These are phyloP conservation scores for Cremastinae sp. DNA, from an alignment of 2,888 invertebrate genomes.

Conservation along the genomic window DNA sequence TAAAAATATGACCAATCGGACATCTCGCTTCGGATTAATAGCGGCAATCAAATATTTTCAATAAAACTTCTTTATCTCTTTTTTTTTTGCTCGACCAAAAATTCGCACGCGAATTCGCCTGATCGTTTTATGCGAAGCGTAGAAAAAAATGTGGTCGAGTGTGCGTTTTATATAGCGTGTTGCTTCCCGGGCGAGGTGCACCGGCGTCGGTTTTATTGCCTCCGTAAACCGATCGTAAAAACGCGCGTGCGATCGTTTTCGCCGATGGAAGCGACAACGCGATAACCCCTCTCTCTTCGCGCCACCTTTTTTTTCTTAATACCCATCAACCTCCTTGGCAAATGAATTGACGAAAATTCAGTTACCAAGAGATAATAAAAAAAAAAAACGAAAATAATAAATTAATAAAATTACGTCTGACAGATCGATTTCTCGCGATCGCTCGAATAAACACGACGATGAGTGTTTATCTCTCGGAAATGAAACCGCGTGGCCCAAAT, in stretches of 20 bases:
- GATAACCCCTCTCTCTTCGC: slow-evolving; percentile 57
- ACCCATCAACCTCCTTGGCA: slow-evolving; percentile 1
- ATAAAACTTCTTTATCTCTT: background rate
- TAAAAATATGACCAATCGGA: slow-evolving; percentile 35
- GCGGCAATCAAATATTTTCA: slow-evolving; percentile 51
- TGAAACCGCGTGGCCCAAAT: no score
- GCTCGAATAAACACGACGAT: no score
- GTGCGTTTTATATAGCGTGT: slow-evolving; percentile 8
- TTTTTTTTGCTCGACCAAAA: background rate
- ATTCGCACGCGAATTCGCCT: slow-evolving; percentile 32
- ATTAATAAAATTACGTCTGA: no score
- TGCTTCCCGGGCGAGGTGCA: slow-evolving; percentile 51
- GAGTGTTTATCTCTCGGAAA: no score
- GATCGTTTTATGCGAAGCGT: slow-evolving; percentile 3
- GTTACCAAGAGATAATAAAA: no score
- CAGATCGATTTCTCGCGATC: no score
- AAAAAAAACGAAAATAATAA: background rate
- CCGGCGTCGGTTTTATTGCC: slow-evolving; percentile 61
- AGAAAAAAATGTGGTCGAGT: background rate
- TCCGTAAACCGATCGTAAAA: slow-evolving; percentile 61
- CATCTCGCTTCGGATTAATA: slow-evolving; percentile 53
- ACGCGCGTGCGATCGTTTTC: slow-evolving; percentile 60
- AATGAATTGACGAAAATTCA: no score
- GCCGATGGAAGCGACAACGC: slow-evolving; percentile 61
- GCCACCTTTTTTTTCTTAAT: slow-evolving; percentile 1